Conservation (phyloP, 2,113 vertebrate species). For the Ictalurus furcatus region DNA sequence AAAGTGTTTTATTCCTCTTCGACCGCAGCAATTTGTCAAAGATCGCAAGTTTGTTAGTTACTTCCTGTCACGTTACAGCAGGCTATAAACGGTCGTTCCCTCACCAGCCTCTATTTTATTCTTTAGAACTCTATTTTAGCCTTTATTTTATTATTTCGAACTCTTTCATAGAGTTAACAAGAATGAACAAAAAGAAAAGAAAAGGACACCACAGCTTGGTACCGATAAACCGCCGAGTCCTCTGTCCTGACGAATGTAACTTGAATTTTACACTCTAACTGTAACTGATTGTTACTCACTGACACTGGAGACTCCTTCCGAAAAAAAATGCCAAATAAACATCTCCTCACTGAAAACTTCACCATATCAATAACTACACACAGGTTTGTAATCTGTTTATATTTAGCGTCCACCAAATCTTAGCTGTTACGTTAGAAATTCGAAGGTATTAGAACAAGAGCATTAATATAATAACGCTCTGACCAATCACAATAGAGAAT, state of each 20-base stretch:
- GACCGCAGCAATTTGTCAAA: too few species aligned
- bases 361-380: background rate
- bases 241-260: background rate
- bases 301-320: background rate
- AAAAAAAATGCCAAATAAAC: background rate
- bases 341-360: background rate
- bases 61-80: background rate
- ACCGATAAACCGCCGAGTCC: too few species aligned
- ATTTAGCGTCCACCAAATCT: background rate
- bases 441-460: background rate
- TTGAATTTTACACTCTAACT: background rate
- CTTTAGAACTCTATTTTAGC: too few species aligned
- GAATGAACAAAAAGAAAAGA: background rate
- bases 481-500: background rate
- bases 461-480: background rate
- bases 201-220: too few species aligned
- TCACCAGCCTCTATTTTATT: background rate
- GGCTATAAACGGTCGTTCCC: background rate
- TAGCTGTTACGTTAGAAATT: background rate
- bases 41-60: background rate
- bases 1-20: too few species aligned
- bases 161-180: background rate
- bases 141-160: too few species aligned
- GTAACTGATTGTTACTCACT: background rate
- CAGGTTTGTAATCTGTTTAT: background rate